Base-by-base conservation (phyloP, 2,888 invertebrate genomes). In the Ichneumoninae sp. region DNA sequence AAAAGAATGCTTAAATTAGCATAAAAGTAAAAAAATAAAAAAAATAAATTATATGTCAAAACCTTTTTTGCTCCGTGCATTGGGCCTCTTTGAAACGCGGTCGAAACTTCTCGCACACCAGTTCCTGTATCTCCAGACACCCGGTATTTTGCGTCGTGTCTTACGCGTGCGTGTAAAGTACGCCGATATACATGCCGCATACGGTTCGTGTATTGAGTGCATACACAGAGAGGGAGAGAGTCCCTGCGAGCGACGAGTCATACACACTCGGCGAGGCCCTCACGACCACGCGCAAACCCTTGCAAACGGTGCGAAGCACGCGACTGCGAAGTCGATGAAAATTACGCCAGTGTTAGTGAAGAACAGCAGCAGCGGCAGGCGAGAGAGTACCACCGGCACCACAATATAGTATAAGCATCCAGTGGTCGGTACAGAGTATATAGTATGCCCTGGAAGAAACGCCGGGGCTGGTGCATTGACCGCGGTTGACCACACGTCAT, bases 401-500 rank as follows among this genome's bases (percentile, higher is more conserved):
- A 57, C 62, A 54, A 8, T 76, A 76, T 50, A 65, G 75, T 75
- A 50, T 40, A 36, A 47, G 47, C 66, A 26, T 62, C 26, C 62
- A 33, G 62, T 33, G 62, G 30, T 62, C 62, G 62, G 62, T 33
- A 62, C 26, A 70, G 65, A 65, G 75, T 70, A 79, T 82, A 75
- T 82, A 75, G 36, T 62, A 88, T 86, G 90, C 89, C 90, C 91
- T 91, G 91, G 91, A 90, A 91, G 91, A 92, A 92, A 90, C 83
- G 70, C 71, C 82, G 83, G 84, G 68, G 84, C 82, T 91, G 92
- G 93, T 93, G 93, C 93, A 93, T 93, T 93, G 93, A 93, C 93
- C 93, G 93, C 93, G 91, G 92, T 92, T 93, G 93, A 93, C 93
- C 93, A 93, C 93, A 91, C 93, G 93, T 93, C 93, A 93, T 93